Evolutionary conservation across 2,797 vertebrate genomes (phyloP).

Genomic region (Buceros bicornis): DNA sequence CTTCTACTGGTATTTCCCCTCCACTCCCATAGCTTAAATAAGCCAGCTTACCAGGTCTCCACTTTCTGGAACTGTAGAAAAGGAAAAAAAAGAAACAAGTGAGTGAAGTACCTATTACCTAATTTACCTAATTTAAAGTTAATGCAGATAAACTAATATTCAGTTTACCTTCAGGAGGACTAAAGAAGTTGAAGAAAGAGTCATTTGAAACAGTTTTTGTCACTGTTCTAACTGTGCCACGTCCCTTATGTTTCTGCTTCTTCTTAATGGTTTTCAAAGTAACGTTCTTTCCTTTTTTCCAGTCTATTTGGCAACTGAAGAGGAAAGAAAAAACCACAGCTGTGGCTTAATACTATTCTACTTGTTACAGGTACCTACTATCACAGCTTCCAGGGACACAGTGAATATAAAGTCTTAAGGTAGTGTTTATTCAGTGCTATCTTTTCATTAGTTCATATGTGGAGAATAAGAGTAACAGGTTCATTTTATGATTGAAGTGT

Average conservation of each 20-base stretch:
- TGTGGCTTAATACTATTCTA: background rate
- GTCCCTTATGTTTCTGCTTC: constrained; percentile 99
- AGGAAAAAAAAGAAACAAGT: constrained; percentile 27
- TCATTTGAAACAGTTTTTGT: constrained; percentile 98
- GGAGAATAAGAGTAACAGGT: background rate
- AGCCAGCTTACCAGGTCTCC: constrained; percentile 93
- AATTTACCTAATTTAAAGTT: background rate
- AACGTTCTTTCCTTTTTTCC: constrained; percentile 99
- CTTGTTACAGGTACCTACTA: background rate
- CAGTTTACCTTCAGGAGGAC: constrained; percentile 92
- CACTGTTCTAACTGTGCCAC: constrained; percentile 96
- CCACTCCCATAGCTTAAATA: background rate
- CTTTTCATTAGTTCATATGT: background rate
- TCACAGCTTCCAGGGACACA: background rate
- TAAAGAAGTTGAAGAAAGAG: constrained; percentile 99
- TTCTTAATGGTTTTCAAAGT: constrained; percentile 99
- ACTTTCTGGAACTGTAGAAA: constrained; percentile 90
- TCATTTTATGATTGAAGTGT: background rate
- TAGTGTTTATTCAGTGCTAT: background rate
- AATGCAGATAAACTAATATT: background rate
- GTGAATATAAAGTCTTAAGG: background rate
- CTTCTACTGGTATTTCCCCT: background rate
- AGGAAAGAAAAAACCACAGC: background rate
- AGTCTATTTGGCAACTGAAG: constrained; percentile 93
- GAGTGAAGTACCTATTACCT: background rate